Percentiles rank a stretch among this genome's conserved stretches.
These are phyloP conservation scores for Pammene fasciana DNA, from an alignment of 2,888 invertebrate genomes.

Conservation along the genomic window DNA sequence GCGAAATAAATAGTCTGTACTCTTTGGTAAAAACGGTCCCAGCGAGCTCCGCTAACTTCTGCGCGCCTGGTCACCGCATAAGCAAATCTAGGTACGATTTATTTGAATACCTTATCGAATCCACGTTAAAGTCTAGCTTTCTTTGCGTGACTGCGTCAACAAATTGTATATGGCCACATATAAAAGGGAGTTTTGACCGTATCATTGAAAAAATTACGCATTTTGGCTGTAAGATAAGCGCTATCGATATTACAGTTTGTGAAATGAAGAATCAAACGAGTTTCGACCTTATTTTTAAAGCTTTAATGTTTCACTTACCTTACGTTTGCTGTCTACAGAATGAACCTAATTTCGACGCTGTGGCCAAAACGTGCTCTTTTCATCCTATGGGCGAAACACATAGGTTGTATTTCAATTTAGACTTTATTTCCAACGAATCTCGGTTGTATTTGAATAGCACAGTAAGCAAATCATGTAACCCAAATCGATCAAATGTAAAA, in stretches of 20 bases:
- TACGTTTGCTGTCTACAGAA: conserved; percentile 19
- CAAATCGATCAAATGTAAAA: not conserved
- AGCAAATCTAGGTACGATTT: not conserved
- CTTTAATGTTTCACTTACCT: no score
- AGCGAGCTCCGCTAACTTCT: no score
- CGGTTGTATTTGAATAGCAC: conserved; percentile 23
- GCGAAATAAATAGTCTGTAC: not conserved
- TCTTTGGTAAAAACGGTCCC: not conserved
- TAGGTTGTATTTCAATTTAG: not conserved
- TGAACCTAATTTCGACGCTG: conserved; percentile 40
- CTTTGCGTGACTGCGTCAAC: not conserved
- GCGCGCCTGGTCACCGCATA: not conserved
- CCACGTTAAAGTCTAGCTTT: not conserved
- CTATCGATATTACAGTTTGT: not conserved
- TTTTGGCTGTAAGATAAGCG: not conserved
- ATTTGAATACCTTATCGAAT: not conserved
- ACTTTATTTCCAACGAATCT: conserved; percentile 25
- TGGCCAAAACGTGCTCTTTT: not conserved
- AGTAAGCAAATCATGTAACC: not conserved
- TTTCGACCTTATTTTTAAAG: not conserved
- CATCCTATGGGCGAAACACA: not conserved
- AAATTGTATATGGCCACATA: not conserved
- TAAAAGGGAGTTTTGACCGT: not conserved
- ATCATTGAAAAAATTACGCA: not conserved
- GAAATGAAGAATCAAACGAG: not conserved